phyloP scores from a whole-genome alignment of 2,888 invertebrate genomes.

The Amaurobius ferox region DNA sequence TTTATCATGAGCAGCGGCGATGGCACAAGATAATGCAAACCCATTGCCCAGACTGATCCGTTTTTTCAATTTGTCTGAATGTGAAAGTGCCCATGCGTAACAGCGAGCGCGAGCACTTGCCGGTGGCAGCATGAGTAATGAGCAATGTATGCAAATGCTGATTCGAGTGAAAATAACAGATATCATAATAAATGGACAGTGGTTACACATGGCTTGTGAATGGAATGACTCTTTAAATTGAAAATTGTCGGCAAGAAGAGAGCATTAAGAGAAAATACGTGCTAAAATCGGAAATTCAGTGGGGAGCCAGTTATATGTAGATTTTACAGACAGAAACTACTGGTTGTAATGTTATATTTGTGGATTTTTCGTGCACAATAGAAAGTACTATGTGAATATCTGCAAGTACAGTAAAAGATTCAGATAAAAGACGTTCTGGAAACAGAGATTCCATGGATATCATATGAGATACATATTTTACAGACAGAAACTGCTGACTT shows the following conservation, averaged over 20 bases:
- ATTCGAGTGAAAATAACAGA: constrained; percentile 4
- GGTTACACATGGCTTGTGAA: constrained; percentile 6
- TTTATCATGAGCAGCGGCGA: background rate
- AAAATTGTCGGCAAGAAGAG: background rate
- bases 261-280: too few species aligned
- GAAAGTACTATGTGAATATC: too few species aligned
- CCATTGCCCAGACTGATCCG: background rate
- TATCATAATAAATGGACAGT: constrained; percentile 16
- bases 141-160: constrained; percentile 1
- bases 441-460: too few species aligned
- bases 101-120: background rate
- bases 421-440: too few species aligned
- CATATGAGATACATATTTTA: too few species aligned
- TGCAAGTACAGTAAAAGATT: too few species aligned
- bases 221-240: background rate
- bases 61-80: constrained; percentile 5
- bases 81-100: constrained; percentile 6
- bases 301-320: too few species aligned
- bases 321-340: too few species aligned
- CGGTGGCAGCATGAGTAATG: background rate
- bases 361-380: too few species aligned
- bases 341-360: too few species aligned
- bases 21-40: background rate
- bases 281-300: too few species aligned
- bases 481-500: too few species aligned